Evolutionary conservation across 2,797 vertebrate genomes (phyloP), one percentile per base, ranked within the genome.

Genomic region (Sebastiscus tertius): DNA sequence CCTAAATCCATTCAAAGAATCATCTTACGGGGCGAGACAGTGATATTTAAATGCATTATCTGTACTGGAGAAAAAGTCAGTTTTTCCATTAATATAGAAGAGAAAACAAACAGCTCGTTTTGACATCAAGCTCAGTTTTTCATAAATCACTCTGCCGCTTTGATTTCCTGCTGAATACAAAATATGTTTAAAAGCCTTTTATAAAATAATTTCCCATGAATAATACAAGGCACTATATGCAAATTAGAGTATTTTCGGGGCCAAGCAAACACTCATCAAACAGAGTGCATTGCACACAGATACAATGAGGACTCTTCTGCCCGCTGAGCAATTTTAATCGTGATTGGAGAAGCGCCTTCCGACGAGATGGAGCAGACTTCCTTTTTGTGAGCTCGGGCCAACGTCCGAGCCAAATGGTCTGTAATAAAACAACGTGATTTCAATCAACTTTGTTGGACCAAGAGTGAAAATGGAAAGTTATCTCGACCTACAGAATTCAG

Each of bases 171-270:
- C 1, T 56, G 72, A 83, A 78, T 52, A 20, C n/a, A 68, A 73
- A 68, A 63, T 70, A 10, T 68, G 54, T 72, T 66, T 78, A 59
- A 84, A 83, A 81, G 31, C 56, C 55, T 58, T 82, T 83, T 63
- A 80, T 42, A 29, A 78, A 75, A 77, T 61, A 63, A 72, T 77
- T 80, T 77, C 1, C 20, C 9, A 34, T 81, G 61, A 87, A 80
- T 81, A 74, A 88, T 72, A 72, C 55, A 84, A 89, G 59, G 60
- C 55, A 68, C 56, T 70, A 26, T 62, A 78, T 81, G 74, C 81
- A 85, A 87, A 86, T 68, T 64, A 26, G 72, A 89, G 71, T 75
- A 62, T 26, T 84, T 63, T 55, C 64, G 26, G 26, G n/a, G 49
- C n/a, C 59, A 66, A 70, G 75, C 58, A 73, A 73, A 81, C 67